Evolutionary conservation across 2,113 vertebrate genomes (phyloP).

Genomic region (Protomyctophum bolini): DNA sequence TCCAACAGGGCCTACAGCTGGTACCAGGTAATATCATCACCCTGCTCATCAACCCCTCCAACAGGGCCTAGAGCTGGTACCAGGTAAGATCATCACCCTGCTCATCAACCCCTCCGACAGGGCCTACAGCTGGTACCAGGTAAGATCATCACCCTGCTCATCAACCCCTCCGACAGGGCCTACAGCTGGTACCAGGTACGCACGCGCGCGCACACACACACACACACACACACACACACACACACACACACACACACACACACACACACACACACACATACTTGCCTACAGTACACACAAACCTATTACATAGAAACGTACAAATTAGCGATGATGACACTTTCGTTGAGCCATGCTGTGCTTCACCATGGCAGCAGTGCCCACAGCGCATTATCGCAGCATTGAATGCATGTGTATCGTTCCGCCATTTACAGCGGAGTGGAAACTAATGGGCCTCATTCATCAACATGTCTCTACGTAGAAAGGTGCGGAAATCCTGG

Average conservation of each 20-base stretch:
- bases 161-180: no score
- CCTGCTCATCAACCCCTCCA: no score
- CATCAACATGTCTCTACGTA: constrained; percentile 5
- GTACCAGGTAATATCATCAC: no score
- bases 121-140: constrained; percentile 98
- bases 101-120: constrained; percentile 95
- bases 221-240: constrained; percentile 26
- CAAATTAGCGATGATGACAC: no score
- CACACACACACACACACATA: not conserved
- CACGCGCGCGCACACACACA: constrained; percentile 11
- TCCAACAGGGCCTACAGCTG: no score
- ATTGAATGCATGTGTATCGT: constrained; percentile 15
- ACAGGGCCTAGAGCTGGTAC: no score
- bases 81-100: constrained; percentile 96
- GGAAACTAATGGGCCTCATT: constrained; percentile 26
- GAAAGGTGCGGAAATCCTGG: constrained; percentile 6
- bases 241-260: constrained; percentile 8
- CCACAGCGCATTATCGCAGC: constrained; percentile 9
- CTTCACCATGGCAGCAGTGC: constrained; percentile 10
- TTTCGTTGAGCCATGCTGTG: not conserved
- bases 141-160: no score
- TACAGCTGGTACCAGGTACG: not conserved
- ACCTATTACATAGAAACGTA: not conserved
- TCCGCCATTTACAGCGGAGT: not conserved
- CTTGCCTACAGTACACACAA: constrained; percentile 4